A percentile compares a stretch with the other conserved stretches of the same genome.
Conservation (phyloP, 2,888 invertebrate genomes). For the Orthosia gracilis region DNA sequence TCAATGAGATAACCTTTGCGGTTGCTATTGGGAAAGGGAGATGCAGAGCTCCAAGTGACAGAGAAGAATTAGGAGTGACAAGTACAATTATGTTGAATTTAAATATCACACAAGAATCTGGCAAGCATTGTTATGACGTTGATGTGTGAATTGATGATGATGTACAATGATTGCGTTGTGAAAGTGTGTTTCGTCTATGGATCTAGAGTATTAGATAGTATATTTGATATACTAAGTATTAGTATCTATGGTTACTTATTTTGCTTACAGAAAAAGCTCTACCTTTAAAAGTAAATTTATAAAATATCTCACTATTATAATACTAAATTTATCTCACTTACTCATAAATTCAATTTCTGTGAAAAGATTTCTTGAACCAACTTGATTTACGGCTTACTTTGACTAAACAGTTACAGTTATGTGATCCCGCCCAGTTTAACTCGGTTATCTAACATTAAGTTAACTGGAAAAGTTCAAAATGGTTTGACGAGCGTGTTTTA, state of each 20-base stretch:
- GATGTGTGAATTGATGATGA: slow-evolving; percentile 26
- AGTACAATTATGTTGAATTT: slow-evolving; percentile 5
- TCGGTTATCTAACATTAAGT: slow-evolving; percentile 33
- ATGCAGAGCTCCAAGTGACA: slow-evolving; percentile 23
- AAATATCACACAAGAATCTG: slow-evolving; percentile 23
- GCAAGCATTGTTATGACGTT: slow-evolving; percentile 14
- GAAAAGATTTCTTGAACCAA: slow-evolving; percentile 11
- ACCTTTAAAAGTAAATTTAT: no score
- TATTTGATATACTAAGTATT: background rate
- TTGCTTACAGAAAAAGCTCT: background rate
- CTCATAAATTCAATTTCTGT: slow-evolving; percentile 12
- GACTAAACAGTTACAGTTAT: slow-evolving; percentile 30
- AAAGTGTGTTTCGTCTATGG: background rate
- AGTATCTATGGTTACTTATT: background rate
- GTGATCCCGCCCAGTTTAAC: slow-evolving; percentile 40
- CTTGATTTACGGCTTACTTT: slow-evolving; percentile 19
- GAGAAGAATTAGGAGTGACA: slow-evolving; percentile 6
- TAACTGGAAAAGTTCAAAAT: slow-evolving; percentile 36
- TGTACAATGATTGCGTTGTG: background rate
- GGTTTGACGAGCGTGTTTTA: slow-evolving; percentile 21
- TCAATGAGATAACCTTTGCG: slow-evolving; percentile 35
- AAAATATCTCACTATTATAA: no score
- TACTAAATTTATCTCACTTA: no score
- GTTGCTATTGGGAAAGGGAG: slow-evolving; percentile 5
- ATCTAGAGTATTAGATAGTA: background rate